These are phyloP conservation scores for Stenotaenia linearis DNA, from an alignment of 2,888 invertebrate species.

Conservation along the genomic window DNA sequence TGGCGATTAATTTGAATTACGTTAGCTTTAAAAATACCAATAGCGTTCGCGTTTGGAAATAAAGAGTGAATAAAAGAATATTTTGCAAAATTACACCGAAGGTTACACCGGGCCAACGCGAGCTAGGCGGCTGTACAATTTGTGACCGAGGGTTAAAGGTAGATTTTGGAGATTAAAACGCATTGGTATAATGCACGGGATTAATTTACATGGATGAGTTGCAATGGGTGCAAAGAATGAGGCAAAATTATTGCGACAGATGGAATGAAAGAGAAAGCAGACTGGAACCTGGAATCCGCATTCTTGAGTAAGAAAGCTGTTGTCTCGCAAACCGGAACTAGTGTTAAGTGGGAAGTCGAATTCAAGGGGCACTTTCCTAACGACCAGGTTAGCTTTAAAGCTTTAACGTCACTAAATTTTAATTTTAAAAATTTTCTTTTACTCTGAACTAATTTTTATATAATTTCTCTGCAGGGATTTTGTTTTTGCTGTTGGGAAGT, in stretches of 20 bases:
- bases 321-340: not conserved
- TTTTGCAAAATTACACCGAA: too few species aligned
- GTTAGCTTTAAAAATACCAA: not conserved
- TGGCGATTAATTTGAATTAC: not conserved
- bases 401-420: not conserved
- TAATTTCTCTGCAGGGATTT: not conserved
- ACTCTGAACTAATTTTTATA: too few species aligned
- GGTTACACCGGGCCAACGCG: too few species aligned
- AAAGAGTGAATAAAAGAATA: too few species aligned
- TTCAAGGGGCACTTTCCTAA: not conserved
- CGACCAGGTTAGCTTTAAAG: not conserved
- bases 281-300: not conserved
- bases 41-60: too few species aligned
- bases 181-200: not conserved
- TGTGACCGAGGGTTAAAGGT: too few species aligned
- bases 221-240: not conserved
- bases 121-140: too few species aligned
- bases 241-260: not conserved
- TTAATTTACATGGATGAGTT: not conserved
- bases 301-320: not conserved
- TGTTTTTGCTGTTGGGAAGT: not conserved
- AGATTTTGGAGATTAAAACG: not conserved
- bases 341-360: not conserved
- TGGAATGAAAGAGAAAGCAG: not conserved
- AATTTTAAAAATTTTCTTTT: too few species aligned